Base-by-base conservation (phyloP, 2,113 vertebrate genomes). In the Dipodomys spectabilis region DNA sequence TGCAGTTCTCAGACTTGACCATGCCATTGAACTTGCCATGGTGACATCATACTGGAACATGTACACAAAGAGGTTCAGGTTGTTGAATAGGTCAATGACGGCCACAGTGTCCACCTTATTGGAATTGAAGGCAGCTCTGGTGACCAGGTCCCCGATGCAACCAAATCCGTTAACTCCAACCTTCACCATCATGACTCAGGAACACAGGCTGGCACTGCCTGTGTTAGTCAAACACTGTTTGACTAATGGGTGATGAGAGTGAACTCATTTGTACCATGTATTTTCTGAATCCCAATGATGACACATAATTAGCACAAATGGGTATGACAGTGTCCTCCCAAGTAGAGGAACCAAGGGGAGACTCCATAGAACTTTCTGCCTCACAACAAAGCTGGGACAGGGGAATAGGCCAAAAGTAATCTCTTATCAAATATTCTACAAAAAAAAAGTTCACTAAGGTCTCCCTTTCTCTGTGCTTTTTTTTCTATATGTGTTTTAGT, bases 391-490 rank as follows among this genome's bases (percentile, higher is more conserved):
- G 53, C 53, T 57, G 53, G 15, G 15, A 18, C 53, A 20, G 20
- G 23, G 22, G 20, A 64, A 20, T 23, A 23, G 19, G 62, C 62
- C 8, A 25, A 64, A 12, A 25, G 62, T 7, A 25, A 64, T 25
- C 19, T 25, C 19, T 23, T 57, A 18, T 3, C 65, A 67, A 67
- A 28, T 8, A 20, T 65, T 67, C 23, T 67, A 20, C 5, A 12
- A 23, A 2, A 57, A 57, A 4, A 0, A 35, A 3, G 1, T 5
- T 23, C n/a, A 5, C 44, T 27, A 11, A 67, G 44, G 15, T 64
- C 69, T 27, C 1, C 45, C 22, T 15, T 19, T 32, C 15, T 13
- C 53, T 18, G 15, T 57, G 15, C 13, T 57, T 57, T 57, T 53
- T 53, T 11, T 53, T 53, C 49, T 53, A 8, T 53, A 53, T 53